Conservation (phyloP, 1,140 invertebrate species). For the Papilio xuthus region DNA sequence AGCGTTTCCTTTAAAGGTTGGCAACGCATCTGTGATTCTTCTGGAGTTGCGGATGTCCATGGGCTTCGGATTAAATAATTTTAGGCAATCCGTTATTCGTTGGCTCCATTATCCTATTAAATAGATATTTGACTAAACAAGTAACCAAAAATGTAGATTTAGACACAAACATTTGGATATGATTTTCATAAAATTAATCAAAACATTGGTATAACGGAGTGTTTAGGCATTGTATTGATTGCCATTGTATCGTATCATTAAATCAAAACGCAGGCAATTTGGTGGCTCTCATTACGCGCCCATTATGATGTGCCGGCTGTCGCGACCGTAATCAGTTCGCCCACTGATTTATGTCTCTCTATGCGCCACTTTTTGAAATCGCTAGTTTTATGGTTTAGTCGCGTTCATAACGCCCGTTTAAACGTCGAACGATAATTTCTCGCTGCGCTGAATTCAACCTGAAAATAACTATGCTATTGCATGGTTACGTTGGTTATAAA, state of each 20-base stretch:
- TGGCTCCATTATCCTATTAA: too few relatives aligned
- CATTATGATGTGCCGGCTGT: constrained; percentile 44
- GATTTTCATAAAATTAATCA: too few relatives aligned
- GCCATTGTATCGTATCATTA: constrained; percentile 56
- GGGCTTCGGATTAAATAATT: too few relatives aligned
- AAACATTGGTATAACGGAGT: background rate
- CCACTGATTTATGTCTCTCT: constrained; percentile 48
- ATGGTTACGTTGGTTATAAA: background rate
- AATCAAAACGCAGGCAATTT: constrained; percentile 55
- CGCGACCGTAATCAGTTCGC: constrained; percentile 43
- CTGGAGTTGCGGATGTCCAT: too few relatives aligned
- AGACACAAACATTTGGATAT: too few relatives aligned
- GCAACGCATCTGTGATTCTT: too few relatives aligned
- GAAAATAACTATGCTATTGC: background rate
- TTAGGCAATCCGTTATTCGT: too few relatives aligned
- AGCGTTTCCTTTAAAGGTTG: too few relatives aligned
- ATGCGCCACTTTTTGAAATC: constrained; percentile 47
- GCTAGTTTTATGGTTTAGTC: constrained; percentile 46
- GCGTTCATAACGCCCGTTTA: constrained; percentile 11
- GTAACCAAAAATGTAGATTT: background rate
- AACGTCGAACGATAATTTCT: constrained; percentile 16
- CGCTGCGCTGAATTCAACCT: constrained; percentile 21
- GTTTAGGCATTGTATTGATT: constrained; percentile 49
- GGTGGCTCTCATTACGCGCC: constrained; percentile 47
- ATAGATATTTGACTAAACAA: too few relatives aligned